Conservation (phyloP, 2,888 invertebrate genomes). For the Ormyrus labotus region DNA sequence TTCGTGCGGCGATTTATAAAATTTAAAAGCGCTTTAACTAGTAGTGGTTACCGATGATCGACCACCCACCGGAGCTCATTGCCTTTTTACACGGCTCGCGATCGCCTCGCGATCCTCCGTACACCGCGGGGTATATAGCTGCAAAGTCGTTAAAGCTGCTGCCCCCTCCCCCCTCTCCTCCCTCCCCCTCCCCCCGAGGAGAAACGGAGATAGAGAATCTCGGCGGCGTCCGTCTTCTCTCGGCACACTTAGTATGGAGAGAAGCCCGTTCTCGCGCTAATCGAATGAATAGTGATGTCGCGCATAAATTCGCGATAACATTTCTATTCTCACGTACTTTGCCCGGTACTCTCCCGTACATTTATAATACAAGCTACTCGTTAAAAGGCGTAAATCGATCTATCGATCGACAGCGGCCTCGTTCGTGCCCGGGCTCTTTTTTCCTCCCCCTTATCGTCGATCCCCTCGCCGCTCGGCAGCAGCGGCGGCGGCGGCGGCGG, state of each 20-base stretch:
- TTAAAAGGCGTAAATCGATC: conserved; percentile 55
- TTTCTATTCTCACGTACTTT: conserved; percentile 51
- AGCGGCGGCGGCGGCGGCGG: background rate
- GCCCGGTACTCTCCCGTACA: background rate
- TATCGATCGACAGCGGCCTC: conserved; percentile 44
- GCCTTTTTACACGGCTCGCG: conserved; percentile 57
- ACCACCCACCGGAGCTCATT: conserved; percentile 59
- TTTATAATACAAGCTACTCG: conserved; percentile 27
- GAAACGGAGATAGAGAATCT: conserved; percentile 55
- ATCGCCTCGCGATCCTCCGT: conserved; percentile 27
- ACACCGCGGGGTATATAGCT: conserved; percentile 50
- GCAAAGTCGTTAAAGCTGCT: conserved; percentile 54
- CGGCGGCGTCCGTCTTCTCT: background rate
- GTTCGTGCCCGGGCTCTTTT: conserved; percentile 6
- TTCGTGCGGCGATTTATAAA: conserved; percentile 21
- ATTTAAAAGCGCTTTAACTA: conserved; percentile 32
- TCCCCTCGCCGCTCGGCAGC: conserved; percentile 6
- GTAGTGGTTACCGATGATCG: conserved; percentile 44
- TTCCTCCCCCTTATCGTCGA: conserved; percentile 35
- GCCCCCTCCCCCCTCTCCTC: background rate
- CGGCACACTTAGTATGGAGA: background rate
- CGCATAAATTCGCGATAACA: conserved; percentile 56
- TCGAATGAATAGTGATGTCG: conserved; percentile 57
- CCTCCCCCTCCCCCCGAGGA: background rate
- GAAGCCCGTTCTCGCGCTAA: conserved; percentile 17